Evolutionary conservation across 1,140 invertebrate genomes (phyloP).

Genomic region (Kradibia gibbosae): DNA sequence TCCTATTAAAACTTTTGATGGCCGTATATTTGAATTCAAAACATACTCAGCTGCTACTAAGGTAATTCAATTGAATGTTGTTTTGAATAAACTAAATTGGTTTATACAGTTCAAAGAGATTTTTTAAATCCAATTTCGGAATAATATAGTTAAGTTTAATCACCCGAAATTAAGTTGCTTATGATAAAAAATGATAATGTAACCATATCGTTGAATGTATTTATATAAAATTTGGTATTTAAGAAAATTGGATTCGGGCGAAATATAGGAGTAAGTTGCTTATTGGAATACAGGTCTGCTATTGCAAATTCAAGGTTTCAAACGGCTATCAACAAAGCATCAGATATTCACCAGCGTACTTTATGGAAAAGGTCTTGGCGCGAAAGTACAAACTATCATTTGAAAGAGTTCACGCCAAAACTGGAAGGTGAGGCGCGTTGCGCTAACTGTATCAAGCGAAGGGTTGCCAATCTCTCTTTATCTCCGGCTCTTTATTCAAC

Average conservation of each 20-base stretch:
- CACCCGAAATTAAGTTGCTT: background rate
- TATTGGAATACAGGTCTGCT: background rate
- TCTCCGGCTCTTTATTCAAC: background rate
- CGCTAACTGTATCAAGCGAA: background rate
- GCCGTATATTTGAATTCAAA: background rate
- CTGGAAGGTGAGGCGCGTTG: background rate
- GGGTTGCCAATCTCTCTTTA: background rate
- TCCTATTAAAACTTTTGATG: background rate
- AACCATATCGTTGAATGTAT: background rate
- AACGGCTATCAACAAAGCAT: background rate
- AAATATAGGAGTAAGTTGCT: background rate
- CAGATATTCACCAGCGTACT: background rate
- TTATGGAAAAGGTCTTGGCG: background rate
- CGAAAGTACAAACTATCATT: background rate
- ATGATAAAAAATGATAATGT: background rate
- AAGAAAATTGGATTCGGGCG: too few species aligned
- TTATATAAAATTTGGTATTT: too few species aligned
- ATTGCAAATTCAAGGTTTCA: background rate
- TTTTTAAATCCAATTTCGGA: background rate
- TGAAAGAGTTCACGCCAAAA: constrained; percentile 26
- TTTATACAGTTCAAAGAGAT: background rate
- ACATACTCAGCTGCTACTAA: background rate
- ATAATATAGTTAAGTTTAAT: background rate
- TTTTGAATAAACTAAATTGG: background rate
- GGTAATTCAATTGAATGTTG: background rate